Percentiles rank a stretch among this genome's conserved stretches.
phyloP scores from a whole-genome alignment of 2,113 vertebrate species.

The Pseudopodoces humilis region DNA sequence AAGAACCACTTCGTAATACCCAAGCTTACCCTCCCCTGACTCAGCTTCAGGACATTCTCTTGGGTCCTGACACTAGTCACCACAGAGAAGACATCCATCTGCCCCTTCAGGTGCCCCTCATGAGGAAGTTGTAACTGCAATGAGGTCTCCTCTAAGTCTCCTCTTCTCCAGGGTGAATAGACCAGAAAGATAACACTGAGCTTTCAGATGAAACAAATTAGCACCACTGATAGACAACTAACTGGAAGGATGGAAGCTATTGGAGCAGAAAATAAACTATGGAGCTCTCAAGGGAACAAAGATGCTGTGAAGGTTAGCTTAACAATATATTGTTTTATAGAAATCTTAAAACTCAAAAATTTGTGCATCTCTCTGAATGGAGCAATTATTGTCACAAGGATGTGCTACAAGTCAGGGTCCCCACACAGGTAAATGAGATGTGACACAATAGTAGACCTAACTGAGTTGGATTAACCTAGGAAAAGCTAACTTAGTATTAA shows the following conservation, averaged over 20 bases:
- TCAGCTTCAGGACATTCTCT: background rate
- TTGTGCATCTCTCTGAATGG: background rate
- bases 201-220: background rate
- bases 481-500: background rate
- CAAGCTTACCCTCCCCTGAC: background rate
- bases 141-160: background rate
- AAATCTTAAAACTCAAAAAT: background rate
- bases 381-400: background rate
- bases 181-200: background rate
- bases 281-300: background rate
- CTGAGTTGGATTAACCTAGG: background rate
- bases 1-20: background rate
- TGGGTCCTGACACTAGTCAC: background rate
- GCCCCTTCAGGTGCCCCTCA: background rate
- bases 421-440: background rate
- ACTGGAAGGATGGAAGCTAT: background rate
- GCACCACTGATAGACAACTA: background rate
- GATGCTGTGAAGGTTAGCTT: background rate
- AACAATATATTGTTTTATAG: background rate
- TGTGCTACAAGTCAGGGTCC: background rate
- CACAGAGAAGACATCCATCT: background rate
- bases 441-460: background rate
- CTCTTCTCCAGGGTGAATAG: background rate
- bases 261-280: slow-evolving; percentile 3
- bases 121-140: rapidly evolving